phyloP scores from a whole-genome alignment of 2,113 vertebrate genomes.

The Crotalus horridus region DNA sequence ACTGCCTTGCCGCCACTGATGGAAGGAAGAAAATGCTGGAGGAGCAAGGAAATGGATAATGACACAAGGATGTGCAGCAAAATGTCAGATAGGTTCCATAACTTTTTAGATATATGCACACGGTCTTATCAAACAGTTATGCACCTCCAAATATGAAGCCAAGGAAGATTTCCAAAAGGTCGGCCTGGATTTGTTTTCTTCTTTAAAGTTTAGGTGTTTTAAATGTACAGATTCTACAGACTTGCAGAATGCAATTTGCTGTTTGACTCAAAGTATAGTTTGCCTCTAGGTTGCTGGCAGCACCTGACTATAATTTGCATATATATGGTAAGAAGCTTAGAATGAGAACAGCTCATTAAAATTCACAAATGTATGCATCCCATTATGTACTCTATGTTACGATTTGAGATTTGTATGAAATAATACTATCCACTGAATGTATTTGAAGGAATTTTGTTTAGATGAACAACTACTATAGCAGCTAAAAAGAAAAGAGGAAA shows the following conservation, averaged over 20 bases:
- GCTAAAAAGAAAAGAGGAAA: not conserved
- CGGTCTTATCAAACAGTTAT: constrained; percentile 24
- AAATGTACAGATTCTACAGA: constrained; percentile 28
- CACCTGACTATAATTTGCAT: not conserved
- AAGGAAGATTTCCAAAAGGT: not conserved
- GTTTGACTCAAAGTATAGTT: constrained; percentile 14
- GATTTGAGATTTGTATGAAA: not conserved
- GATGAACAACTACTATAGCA: not conserved
- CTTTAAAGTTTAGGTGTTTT: constrained; percentile 23
- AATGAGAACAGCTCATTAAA: not conserved
- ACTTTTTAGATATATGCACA: constrained; percentile 64
- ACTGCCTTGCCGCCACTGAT: constrained; percentile 22
- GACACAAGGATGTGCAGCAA: constrained; percentile 57
- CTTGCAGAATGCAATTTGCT: constrained; percentile 21
- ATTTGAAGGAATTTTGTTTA: not conserved
- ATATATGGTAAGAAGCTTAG: not conserved
- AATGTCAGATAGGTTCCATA: constrained; percentile 60
- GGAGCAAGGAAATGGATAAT: constrained; percentile 50
- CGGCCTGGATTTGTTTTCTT: not conserved
- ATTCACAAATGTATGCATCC: not conserved
- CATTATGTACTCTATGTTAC: not conserved
- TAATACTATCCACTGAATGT: not conserved
- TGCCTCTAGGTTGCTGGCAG: constrained; percentile 1
- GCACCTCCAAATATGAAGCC: constrained; percentile 22
- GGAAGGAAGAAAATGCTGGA: constrained; percentile 42